A percentile compares a stretch with the other conserved stretches of the same genome.
These are phyloP conservation scores for Enteromius trimaculatus DNA, from an alignment of 2,797 vertebrate species.

Conservation along the genomic window DNA sequence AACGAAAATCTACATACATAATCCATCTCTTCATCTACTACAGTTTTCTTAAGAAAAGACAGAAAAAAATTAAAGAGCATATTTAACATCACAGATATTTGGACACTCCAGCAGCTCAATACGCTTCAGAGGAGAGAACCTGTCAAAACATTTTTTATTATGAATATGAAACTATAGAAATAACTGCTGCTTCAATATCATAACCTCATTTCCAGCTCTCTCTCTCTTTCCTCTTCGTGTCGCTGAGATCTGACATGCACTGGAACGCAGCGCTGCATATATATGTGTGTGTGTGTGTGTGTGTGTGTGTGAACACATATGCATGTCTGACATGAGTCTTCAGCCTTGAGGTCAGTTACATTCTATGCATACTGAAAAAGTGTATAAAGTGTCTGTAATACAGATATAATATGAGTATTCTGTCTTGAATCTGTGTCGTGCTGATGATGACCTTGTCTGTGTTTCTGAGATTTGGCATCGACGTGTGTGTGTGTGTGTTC, in stretches of 20 bases:
- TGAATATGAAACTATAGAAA: slow-evolving; percentile 19
- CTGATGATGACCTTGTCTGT: slow-evolving; percentile 33
- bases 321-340: not conserved
- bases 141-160: slow-evolving; percentile 15
- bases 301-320: not conserved
- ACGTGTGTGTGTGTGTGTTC: slow-evolving; percentile 50
- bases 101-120: not conserved
- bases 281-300: not conserved
- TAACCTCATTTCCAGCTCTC: not conserved
- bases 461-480: slow-evolving; percentile 21
- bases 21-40: not conserved
- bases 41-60: not conserved
- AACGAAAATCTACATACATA: not conserved
- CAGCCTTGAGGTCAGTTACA: slow-evolving; percentile 18
- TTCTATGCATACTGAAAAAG: not conserved
- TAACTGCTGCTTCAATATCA: slow-evolving; percentile 5
- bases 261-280: not conserved
- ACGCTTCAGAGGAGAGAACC: not conserved
- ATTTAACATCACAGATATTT: slow-evolving; percentile 9
- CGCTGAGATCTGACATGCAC: not conserved
- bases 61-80: not conserved
- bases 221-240: not conserved
- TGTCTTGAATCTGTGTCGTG: not conserved
- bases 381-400: not conserved
- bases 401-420: not conserved